A percentile compares a stretch with the other conserved stretches of the same genome.
These are phyloP conservation scores for Clanis bilineata DNA, from an alignment of 2,888 invertebrate species.

Conservation along the genomic window DNA sequence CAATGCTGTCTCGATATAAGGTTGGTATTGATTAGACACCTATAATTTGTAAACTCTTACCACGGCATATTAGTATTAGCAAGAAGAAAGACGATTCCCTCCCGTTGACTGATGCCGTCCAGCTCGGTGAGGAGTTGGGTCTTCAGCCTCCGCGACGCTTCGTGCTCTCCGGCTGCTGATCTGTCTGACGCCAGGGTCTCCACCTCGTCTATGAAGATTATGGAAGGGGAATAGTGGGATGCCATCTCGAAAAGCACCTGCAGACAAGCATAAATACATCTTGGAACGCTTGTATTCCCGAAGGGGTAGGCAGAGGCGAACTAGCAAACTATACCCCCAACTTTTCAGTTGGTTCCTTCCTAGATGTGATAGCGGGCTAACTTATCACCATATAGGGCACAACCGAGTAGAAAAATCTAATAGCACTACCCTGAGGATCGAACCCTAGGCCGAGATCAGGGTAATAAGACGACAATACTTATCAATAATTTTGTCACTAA, in stretches of 20 bases:
- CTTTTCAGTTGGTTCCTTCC: no score
- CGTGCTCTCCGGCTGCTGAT: slow-evolving; percentile 87
- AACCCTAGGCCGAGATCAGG: no score
- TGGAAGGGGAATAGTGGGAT: slow-evolving; percentile 91
- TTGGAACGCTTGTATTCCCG: neutral
- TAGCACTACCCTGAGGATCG: no score
- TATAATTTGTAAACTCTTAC: slow-evolving; percentile 62
- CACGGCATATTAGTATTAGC: slow-evolving; percentile 97
- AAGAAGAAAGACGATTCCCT: slow-evolving; percentile 87
- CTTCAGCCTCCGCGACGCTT: slow-evolving; percentile 93
- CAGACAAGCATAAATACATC: neutral
- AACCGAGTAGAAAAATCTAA: no score
- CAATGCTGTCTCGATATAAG: no score
- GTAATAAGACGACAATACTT: no score
- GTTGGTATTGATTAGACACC: no score
- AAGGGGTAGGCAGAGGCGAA: neutral
- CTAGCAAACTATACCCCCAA: no score
- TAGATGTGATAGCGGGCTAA: no score
- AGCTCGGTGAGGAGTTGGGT: slow-evolving; percentile 93
- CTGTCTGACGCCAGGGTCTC: slow-evolving; percentile 90
- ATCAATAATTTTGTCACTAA: no score
- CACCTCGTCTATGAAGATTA: slow-evolving; percentile 96
- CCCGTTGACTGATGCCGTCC: slow-evolving; percentile 87
- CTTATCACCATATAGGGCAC: no score
- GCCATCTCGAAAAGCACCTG: slow-evolving; percentile 95